Percentiles rank a stretch among this genome's conserved stretches.
These are phyloP conservation scores for Thomomys bottae DNA, from an alignment of 2,113 vertebrate species.

Conservation along the genomic window DNA sequence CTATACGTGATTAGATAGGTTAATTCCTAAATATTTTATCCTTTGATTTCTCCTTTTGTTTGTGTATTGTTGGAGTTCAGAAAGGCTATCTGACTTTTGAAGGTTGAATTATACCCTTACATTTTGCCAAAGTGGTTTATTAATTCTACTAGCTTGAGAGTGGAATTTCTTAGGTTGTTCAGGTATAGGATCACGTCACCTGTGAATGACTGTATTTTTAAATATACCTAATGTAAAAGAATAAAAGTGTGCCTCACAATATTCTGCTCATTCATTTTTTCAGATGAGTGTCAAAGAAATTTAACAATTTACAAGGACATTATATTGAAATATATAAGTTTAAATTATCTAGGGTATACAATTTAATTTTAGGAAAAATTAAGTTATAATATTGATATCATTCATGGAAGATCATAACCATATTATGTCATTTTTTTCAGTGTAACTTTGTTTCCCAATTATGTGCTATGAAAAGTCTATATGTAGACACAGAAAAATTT, in stretches of 20 bases:
- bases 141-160: no score
- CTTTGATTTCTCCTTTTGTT: no score
- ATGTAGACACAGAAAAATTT: neutral
- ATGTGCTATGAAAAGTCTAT: neutral
- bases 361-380: constrained; percentile 10
- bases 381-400: neutral
- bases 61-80: no score
- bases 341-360: neutral
- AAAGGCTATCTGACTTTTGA: no score
- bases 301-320: neutral
- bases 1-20: no score
- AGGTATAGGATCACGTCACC: no score
- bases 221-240: neutral
- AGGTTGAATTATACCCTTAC: no score
- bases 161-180: no score
- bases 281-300: neutral
- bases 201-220: constrained; percentile 21
- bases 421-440: neutral
- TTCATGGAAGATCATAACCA: neutral
- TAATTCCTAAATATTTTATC: no score
- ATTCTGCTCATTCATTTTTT: constrained; percentile 41
- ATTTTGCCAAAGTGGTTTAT: no score
- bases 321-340: neutral
- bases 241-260: neutral
- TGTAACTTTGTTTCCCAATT: neutral